Conservation (phyloP, 2,113 vertebrate genomes). For the Xenus cinereus region DNA sequence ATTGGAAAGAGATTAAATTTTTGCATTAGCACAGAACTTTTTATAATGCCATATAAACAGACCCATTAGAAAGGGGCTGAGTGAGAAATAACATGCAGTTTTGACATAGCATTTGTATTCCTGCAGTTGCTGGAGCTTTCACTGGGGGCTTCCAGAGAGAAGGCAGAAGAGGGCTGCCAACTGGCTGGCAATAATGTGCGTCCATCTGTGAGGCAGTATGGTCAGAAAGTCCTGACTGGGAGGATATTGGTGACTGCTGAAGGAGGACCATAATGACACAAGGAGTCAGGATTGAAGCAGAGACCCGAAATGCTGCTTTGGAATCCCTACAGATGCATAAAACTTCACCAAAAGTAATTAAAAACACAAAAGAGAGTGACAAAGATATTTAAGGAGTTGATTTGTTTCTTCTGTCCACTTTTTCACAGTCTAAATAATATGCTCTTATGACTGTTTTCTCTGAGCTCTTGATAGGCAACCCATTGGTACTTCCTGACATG, state of each 20-base stretch:
- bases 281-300: not conserved
- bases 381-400: not conserved
- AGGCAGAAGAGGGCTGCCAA: not conserved
- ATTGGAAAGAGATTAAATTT: not conserved
- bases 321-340: not conserved
- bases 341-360: not conserved
- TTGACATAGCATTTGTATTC: not conserved
- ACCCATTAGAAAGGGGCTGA: not conserved
- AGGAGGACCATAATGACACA: not conserved
- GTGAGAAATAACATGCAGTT: not conserved
- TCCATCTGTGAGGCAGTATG: not conserved
- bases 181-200: not conserved
- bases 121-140: not conserved
- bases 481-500: not conserved
- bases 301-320: not conserved
- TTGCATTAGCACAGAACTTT: not conserved
- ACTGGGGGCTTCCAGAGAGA: fast-evolving
- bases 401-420: not conserved
- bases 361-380: not conserved
- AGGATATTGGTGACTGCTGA: not conserved
- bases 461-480: not conserved
- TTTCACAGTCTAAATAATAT: not conserved
- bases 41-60: not conserved
- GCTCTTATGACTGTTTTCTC: not conserved
- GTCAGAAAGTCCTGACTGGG: not conserved